Conservation (phyloP, 2,888 invertebrate species). For the Ormyrus rosae region DNA sequence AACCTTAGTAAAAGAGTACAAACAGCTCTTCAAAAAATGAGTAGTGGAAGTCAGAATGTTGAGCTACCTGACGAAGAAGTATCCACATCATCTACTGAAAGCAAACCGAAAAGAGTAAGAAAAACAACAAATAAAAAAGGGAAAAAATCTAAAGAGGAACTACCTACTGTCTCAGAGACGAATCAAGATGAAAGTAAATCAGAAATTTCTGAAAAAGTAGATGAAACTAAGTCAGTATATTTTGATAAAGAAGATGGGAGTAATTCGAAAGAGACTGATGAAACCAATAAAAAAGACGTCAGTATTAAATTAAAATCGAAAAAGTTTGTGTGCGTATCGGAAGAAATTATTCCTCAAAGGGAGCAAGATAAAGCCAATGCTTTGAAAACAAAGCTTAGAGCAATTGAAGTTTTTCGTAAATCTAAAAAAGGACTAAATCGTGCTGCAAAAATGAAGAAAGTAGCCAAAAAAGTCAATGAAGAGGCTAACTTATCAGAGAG, state of each 20-base stretch:
- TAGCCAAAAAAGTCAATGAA: constrained; percentile 77
- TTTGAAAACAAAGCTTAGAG: constrained; percentile 84
- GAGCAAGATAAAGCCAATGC: constrained; percentile 82
- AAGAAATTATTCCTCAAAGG: constrained; percentile 82
- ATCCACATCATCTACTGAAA: background rate
- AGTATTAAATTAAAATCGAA: constrained; percentile 18
- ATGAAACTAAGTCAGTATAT: constrained; percentile 53
- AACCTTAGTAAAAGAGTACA: constrained; percentile 89
- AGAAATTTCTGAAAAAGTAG: constrained; percentile 59
- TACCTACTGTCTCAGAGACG: constrained; percentile 34
- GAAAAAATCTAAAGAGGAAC: constrained; percentile 39
- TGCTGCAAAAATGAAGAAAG: constrained; percentile 76
- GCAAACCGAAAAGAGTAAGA: constrained; percentile 34
- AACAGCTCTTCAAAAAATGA: constrained; percentile 85
- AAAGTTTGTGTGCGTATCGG: constrained; percentile 42
- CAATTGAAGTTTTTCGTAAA: constrained; percentile 85
- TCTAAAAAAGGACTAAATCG: constrained; percentile 80
- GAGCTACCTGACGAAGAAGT: constrained; percentile 63
- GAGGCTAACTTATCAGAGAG: constrained; percentile 84
- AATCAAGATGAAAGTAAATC: constrained; percentile 58
- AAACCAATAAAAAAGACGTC: constrained; percentile 61
- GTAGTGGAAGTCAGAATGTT: constrained; percentile 62
- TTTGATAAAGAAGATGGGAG: constrained; percentile 49
- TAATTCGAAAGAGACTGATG: constrained; percentile 57
- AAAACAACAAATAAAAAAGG: constrained; percentile 29